Percentiles rank a stretch among this genome's conserved stretches.
These are phyloP conservation scores for Physella acuta DNA, from an alignment of 1,140 invertebrate genomes.

Conservation along the genomic window DNA sequence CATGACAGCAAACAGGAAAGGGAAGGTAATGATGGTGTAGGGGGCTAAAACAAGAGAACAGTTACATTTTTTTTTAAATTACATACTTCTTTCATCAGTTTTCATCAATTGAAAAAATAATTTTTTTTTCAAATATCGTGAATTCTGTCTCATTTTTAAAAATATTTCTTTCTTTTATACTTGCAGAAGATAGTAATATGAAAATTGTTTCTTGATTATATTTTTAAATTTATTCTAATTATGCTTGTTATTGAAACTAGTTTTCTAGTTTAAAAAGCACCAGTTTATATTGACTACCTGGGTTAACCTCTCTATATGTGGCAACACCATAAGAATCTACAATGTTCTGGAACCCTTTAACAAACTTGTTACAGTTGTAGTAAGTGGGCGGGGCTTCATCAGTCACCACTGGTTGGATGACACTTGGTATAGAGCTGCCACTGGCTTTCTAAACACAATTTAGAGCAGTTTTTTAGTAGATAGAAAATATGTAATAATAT, in stretches of 20 bases:
- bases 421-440: slow-evolving; percentile 90
- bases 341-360: slow-evolving; percentile 88
- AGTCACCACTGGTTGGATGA: slow-evolving; percentile 88
- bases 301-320: slow-evolving; percentile 91
- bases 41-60: slow-evolving; percentile 67
- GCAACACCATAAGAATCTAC: slow-evolving; percentile 95
- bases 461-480: too few species aligned
- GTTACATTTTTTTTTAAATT: neutral
- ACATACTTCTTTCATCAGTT: neutral
- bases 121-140: neutral
- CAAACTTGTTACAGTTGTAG: slow-evolving; percentile 92
- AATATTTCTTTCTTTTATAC: neutral
- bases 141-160: neutral
- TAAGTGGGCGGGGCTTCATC: slow-evolving; percentile 89
- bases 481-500: too few species aligned
- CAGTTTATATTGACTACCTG: slow-evolving; percentile 64
- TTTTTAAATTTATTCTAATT: neutral
- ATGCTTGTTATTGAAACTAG: neutral
- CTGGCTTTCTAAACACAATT: slow-evolving; percentile 70
- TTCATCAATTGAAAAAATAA: neutral
- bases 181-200: too few species aligned
- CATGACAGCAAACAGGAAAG: slow-evolving; percentile 96
- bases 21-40: slow-evolving; percentile 94
- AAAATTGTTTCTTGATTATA: neutral
- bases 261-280: neutral